Evolutionary conservation across 2,113 vertebrate genomes (phyloP), one percentile per base, ranked within the genome.

Genomic region (Pholis gunnellus): DNA sequence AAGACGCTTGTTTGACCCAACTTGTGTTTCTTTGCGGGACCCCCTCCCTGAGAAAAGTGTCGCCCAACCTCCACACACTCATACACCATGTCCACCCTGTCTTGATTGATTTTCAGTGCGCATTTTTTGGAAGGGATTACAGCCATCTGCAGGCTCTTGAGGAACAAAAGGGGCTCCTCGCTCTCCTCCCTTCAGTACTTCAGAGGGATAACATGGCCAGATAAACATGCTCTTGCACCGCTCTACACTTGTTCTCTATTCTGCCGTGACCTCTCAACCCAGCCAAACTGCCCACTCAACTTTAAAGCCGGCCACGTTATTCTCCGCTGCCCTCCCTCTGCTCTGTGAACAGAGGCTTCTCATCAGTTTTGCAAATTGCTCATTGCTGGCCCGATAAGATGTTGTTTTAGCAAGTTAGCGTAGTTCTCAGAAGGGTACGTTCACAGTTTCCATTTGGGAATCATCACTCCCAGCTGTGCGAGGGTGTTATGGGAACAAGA

Each of bases 141-240:
- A 92, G 91, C 95, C 94, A 95, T 95, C 95, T 95, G 95, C 94
- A 95, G 90, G 88, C 94, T 90, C 95, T 95, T 87, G 87, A 95
- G 83, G 91, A 93, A 96, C 95, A 96, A 95, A 95, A 92, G 82
- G 90, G 78, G 44, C 87, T 92, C 87, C 84, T 88, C 54, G 76
- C 88, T 85, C 91, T 90, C 89, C 86, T 87, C 87, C 92, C 79
- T 76, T 84, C 83, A 57, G 54, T 73, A 85, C 94, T 94, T 93
- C 89, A 93, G 84, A 91, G 87, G 91, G 88, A 94, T 91, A 93
- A 94, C 94, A 91, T 77, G 78, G 81, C 71, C 91, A 88, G 79
- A 89, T 89, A 91, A 93, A 94, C 88, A 89, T 87, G 90, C 88
- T 86, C 78, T 77, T 79, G 82, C 79, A 65, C 79, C 4, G 11